Base-by-base conservation (phyloP, 64 coral and sea anemone species). In the Trachythela sp. region DNA sequence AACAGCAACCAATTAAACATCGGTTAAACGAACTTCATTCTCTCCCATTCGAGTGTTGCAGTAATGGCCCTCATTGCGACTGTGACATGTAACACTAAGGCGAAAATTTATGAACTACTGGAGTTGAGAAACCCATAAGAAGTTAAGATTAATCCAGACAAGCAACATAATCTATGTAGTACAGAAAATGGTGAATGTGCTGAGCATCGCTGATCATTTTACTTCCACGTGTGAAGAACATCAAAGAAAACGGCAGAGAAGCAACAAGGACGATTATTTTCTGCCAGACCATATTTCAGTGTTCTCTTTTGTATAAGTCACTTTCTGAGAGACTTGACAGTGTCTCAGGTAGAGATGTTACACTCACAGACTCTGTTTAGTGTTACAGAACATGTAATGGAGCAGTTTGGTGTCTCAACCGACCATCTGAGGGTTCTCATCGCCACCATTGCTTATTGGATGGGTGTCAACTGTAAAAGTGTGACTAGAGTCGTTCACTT, bases 391-490 rank as follows among this genome's bases (percentile, higher is more conserved):
- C 68, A 72, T 72, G 68, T 4, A 27, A 27, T 72, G 1, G n/a
- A 72, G 29, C 2, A 72, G 26, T 72, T 72, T 29, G 33, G n/a
- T 72, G n/a, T 24, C 11, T 31, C 24, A 1, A 35, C 24, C 10
- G 68, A 26, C 9, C 2, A 72, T 35, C 29, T 72, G 26, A 27
- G 68, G 68, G 33, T 72, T 72, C 33, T 72, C 24, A 72, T 72
- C 0, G 68, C 68, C 24, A 72, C 68, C 2, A 72, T 72, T 72
- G 68, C 68, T 26, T 72, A 31, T 72, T 14, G 68, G 0, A 72
- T 72, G 68, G 68, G 68, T 1, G 68, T 72, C 68, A 72, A 72
- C 26, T 72, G 68, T 72, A 35, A 72, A 72, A 26, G 68, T 27
- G 68, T 72, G 9, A 27, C 0, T 10, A 72, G 68, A 72, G 29